Conservation (phyloP, 2,888 invertebrate species). For the Cynaeus angustus region DNA sequence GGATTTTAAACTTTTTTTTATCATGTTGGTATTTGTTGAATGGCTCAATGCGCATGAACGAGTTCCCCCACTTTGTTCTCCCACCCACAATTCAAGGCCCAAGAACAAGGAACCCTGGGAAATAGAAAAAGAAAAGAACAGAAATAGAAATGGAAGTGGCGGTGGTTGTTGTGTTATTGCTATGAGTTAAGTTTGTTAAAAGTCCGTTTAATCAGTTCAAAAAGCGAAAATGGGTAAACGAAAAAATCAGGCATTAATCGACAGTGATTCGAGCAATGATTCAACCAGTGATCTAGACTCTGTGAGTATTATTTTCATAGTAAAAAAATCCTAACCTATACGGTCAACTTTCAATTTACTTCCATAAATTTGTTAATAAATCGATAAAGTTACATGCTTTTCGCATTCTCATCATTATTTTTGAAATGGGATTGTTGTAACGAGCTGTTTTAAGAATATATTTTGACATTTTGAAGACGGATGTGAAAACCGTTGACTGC, state of each 20-base stretch:
- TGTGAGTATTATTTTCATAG: constrained; percentile 74
- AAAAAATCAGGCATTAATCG: constrained; percentile 87
- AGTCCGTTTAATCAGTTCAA: not conserved
- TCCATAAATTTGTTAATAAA: constrained; percentile 10
- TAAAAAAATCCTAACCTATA: constrained; percentile 41
- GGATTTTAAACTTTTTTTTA: too few species aligned
- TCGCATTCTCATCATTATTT: not conserved
- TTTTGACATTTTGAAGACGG: not conserved
- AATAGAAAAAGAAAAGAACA: constrained; percentile 12
- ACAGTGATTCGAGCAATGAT: constrained; percentile 88
- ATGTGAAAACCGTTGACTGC: not conserved
- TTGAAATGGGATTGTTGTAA: not conserved
- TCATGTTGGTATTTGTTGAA: not conserved
- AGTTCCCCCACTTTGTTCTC: not conserved
- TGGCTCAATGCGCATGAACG: not conserved
- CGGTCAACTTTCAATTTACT: constrained; percentile 25
- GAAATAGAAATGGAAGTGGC: constrained; percentile 18
- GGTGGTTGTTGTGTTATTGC: constrained; percentile 25
- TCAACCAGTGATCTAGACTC: constrained; percentile 88
- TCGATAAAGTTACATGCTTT: constrained; percentile 6
- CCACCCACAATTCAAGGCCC: constrained; percentile 2
- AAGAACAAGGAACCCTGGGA: constrained; percentile 8
- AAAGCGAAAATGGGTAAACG: constrained; percentile 83
- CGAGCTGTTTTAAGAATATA: not conserved
- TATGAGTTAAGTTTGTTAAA: not conserved